phyloP scores from a whole-genome alignment of 35 echinoderm and acorn worm genomes.

The Ophiothrix spiculata region DNA sequence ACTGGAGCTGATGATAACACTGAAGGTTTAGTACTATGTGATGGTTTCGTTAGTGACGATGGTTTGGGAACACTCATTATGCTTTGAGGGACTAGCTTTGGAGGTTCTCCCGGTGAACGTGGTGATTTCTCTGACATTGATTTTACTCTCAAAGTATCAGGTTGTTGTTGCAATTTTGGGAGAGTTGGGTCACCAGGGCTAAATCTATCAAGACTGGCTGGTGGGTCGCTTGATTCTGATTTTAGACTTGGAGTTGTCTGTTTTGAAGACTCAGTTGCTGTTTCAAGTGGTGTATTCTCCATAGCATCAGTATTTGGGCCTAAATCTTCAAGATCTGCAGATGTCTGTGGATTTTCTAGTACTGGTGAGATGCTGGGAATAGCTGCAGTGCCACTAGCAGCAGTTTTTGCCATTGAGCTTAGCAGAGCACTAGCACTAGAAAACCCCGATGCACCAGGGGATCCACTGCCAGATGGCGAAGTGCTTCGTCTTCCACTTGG shows the following conservation, averaged over 20 bases:
- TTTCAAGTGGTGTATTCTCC: not conserved
- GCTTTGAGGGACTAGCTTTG: not conserved
- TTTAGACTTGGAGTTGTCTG: not conserved
- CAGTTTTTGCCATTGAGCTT: conserved; percentile 61
- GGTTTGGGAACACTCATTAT: not conserved
- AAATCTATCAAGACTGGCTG: not conserved
- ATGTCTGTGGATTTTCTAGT: not conserved
- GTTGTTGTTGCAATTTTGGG: not conserved
- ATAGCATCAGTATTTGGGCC: not conserved
- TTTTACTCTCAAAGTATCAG: not conserved
- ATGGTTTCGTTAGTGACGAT: not conserved
- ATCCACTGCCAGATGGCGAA: not conserved
- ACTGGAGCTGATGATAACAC: not conserved
- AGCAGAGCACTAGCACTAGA: conserved; percentile 57
- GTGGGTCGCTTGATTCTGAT: not conserved
- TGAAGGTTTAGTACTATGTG: not conserved
- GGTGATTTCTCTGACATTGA: not conserved
- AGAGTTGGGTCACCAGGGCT: not conserved
- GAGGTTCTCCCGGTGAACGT: not conserved
- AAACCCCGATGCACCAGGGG: conserved; percentile 10
- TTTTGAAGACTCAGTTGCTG: not conserved
- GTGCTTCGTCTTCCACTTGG: not conserved
- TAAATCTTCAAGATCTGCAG: not conserved
- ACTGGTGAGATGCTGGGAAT: conserved; percentile 5
- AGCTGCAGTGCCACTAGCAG: conserved; percentile 18